Evolutionary conservation across 2,888 invertebrate species (phyloP), one percentile per base, ranked within the genome.

Genomic region (Rhodophaea formosa): DNA sequence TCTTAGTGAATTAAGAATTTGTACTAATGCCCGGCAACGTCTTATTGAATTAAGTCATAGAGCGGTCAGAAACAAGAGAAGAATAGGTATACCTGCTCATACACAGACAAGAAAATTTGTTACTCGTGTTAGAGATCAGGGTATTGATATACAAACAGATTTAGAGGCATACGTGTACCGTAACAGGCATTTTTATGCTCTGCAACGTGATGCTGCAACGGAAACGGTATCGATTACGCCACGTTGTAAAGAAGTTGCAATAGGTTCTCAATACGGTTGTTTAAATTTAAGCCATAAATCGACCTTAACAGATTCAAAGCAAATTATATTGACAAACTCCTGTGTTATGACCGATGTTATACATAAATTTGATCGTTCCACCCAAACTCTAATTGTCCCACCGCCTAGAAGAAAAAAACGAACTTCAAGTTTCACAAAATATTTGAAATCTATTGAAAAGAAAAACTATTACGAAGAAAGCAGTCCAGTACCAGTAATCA

Each of bases 31-130:
- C 16, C 86, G 93, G 12, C 88, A 92, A 68, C 84, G 92, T 46
- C 75, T 94, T 44, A 88, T 92, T 70, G 94, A 94, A 61, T 70
- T 94, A 58, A 93, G 93, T 60, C 92, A 92, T 66, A 92, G 85
- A 78, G 93, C 94, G 3, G 75, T 94, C 46, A 87, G 85, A 66
- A 92, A 93, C 56, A 90, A 90, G 70, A 76, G 88, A 64, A 81
- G 80, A 63, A 88, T 90, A 45, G 92, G 89, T 59, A 89, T 91
- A 64, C 90, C 93, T 61, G 92, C 87, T 3, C 88, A 93, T 57
- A 93, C 93, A 0, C 94, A 94, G 77, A 94, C 94, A n/a, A 77
- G 81, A 65, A 83, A 81, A 47, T 82, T 86, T 7, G 82, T 92
- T 6, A 84, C 79, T 57, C 75, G 93, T 58, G 90, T 94, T 0